Percentiles rank a stretch among this genome's conserved stretches.
phyloP scores from a whole-genome alignment of 2,888 invertebrate species.

The Villa cingulata region DNA sequence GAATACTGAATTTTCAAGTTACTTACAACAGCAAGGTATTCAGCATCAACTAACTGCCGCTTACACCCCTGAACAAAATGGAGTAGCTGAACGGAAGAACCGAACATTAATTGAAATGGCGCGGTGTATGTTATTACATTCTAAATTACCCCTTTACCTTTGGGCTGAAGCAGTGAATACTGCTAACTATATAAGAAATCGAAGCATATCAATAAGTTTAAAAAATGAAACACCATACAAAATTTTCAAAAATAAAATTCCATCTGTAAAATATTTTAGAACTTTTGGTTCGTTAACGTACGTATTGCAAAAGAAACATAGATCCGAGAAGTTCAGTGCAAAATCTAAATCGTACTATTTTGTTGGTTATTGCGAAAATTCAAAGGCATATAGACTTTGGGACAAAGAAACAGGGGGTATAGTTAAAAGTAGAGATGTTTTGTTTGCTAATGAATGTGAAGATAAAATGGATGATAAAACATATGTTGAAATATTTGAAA shows the following conservation, averaged over 20 bases:
- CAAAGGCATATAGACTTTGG: background rate
- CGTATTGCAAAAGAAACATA: background rate
- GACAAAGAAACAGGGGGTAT: background rate
- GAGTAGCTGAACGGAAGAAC: no score
- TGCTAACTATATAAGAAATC: background rate
- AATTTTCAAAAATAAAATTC: background rate
- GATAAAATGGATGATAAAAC: background rate
- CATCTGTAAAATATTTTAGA: background rate
- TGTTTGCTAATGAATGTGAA: no score
- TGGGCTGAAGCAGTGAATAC: no score
- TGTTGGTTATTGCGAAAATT: no score
- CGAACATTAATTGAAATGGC: no score
- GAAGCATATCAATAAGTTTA: background rate
- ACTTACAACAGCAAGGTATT: background rate
- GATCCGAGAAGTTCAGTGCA: conserved; percentile 9
- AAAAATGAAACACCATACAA: background rate
- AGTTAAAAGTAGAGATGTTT: no score
- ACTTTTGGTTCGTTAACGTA: background rate
- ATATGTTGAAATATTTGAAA: no score
- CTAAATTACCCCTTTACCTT: no score
- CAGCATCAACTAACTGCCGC: no score
- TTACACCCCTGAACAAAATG: background rate
- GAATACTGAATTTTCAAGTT: no score
- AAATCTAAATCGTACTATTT: conserved; percentile 5
- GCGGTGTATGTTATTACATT: no score